Conservation (phyloP, 1,140 invertebrate genomes). For the Laodelphax striatellus region DNA sequence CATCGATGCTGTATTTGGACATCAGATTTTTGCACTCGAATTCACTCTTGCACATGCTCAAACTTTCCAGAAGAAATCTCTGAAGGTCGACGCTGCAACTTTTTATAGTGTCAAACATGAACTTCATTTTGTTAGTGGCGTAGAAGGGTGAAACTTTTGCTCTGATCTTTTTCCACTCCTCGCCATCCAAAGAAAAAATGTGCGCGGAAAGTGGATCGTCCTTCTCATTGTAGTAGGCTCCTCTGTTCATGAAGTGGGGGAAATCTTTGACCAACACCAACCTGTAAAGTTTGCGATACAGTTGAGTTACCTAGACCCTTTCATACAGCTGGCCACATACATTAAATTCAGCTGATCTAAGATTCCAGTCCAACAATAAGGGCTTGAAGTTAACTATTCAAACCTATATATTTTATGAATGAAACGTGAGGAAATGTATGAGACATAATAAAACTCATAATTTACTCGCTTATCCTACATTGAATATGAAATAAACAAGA, state of each 20-base stretch:
- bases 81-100: conserved; percentile 24
- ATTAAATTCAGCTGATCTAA: too few species aligned
- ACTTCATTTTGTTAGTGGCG: conserved; percentile 46
- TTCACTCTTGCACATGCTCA: neutral
- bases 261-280: conserved; percentile 42
- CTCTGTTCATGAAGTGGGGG: conserved; percentile 36
- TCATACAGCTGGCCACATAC: too few species aligned
- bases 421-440: too few species aligned
- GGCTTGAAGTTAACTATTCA: too few species aligned
- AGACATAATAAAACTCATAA: too few species aligned
- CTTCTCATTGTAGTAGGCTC: conserved; percentile 32
- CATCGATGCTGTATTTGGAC: conserved; percentile 27
- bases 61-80: neutral
- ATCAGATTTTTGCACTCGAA: neutral
- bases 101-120: conserved; percentile 39
- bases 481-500: too few species aligned
- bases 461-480: too few species aligned
- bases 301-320: too few species aligned
- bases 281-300: conserved; percentile 32
- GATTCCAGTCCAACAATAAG: too few species aligned
- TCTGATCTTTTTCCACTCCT: conserved; percentile 43
- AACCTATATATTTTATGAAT: too few species aligned
- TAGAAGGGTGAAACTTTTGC: conserved; percentile 46
- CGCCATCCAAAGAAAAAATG: conserved; percentile 36
- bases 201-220: conserved; percentile 38